A percentile compares a stretch with the other conserved stretches of the same genome.
Evolutionary conservation across 2,113 vertebrate genomes (phyloP).

Genomic region (Macaca mulatta): DNA sequence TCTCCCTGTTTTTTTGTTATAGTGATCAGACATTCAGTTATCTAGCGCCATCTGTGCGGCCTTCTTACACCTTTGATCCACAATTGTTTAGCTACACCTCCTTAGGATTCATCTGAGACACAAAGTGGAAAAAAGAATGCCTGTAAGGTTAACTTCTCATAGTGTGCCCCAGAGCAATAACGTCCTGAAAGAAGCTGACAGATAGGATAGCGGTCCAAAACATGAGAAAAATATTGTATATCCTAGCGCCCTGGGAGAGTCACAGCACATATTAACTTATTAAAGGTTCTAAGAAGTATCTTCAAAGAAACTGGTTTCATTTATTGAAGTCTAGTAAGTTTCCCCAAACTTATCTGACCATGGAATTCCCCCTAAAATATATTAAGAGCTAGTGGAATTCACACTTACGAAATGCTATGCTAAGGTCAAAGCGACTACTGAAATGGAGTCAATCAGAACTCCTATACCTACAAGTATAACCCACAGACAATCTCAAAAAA

Average conservation of each 20-base stretch:
- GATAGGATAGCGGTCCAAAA: background rate
- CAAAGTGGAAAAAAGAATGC: background rate
- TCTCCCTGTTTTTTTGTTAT: too few species aligned
- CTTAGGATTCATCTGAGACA: background rate
- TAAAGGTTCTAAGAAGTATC: background rate
- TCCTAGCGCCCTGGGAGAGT: background rate
- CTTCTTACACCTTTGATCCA: background rate
- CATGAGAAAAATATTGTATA: background rate
- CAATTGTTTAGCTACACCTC: background rate
- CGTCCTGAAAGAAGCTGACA: background rate
- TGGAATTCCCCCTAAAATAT: background rate
- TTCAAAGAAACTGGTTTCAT: conserved; percentile 14
- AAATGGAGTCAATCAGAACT: background rate
- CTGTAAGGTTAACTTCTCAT: background rate
- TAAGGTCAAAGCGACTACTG: background rate
- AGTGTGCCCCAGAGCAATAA: background rate
- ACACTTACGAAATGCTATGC: background rate
- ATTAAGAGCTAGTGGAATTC: background rate
- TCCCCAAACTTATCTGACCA: background rate
- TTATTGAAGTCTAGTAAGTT: conserved; percentile 7
- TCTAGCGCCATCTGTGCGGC: background rate
- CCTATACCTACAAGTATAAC: background rate
- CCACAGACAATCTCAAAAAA: background rate
- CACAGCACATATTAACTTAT: background rate
- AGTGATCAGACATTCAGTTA: background rate